Evolutionary conservation across 2,888 invertebrate species (phyloP).

Genomic region (Polyommatus icarus): DNA sequence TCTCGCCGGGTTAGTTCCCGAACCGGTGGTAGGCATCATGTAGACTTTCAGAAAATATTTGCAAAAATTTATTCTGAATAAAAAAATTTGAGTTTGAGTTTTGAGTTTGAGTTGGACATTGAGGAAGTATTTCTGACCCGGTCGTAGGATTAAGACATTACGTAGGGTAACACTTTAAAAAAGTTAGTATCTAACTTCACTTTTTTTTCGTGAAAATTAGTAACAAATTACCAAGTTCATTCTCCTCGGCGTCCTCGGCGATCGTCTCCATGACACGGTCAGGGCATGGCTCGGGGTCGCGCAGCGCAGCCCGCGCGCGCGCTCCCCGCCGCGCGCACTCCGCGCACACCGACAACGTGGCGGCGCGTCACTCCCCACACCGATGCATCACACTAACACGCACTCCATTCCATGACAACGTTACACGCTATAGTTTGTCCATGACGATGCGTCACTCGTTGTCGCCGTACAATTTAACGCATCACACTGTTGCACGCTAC

Average conservation of each 20-base stretch:
- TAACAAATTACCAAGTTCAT: slow-evolving; percentile 81
- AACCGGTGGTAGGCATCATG: no score
- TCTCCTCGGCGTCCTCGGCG: slow-evolving; percentile 84
- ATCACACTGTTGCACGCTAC: background rate
- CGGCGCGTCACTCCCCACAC: slow-evolving; percentile 34
- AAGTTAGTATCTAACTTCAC: no score
- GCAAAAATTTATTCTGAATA: no score
- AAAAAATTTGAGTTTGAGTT: no score
- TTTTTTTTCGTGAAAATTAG: background rate
- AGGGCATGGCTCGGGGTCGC: slow-evolving; percentile 65
- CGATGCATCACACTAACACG: background rate
- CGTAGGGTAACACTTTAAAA: no score
- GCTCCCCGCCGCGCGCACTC: slow-evolving; percentile 70
- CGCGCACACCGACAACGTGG: slow-evolving; percentile 58
- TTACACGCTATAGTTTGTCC: background rate
- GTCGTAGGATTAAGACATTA: no score
- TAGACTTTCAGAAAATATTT: no score
- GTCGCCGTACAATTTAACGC: background rate
- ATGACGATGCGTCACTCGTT: background rate
- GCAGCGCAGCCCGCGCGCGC: slow-evolving; percentile 65
- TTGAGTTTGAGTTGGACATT: no score
- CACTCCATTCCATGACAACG: background rate
- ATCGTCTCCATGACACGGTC: slow-evolving; percentile 83
- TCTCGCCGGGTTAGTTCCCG: no score
- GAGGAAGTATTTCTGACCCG: no score